phyloP scores from a whole-genome alignment of 2,888 invertebrate genomes.

The Thera obeliscata region DNA sequence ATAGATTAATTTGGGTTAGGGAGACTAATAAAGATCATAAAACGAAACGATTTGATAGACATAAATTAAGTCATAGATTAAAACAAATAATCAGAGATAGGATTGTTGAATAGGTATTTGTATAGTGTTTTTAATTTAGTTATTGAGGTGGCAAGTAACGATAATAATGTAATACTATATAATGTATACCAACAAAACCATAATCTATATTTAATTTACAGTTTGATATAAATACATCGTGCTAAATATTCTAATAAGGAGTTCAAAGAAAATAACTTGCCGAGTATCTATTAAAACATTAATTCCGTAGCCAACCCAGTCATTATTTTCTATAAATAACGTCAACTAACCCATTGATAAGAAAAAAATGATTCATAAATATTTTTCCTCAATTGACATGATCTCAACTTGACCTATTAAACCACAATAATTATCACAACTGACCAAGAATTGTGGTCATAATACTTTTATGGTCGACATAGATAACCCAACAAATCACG shows the following conservation, averaged over 20 bases:
- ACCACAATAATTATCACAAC: constrained; percentile 29
- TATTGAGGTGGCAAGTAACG: too few species aligned
- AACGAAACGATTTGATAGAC: neutral
- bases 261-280: too few species aligned
- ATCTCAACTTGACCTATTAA: constrained; percentile 30
- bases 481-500: constrained; percentile 77
- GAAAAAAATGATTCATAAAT: constrained; percentile 3
- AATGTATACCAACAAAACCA: too few species aligned
- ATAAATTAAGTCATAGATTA: neutral
- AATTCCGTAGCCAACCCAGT: too few species aligned
- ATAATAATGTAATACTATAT: too few species aligned
- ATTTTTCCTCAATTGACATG: constrained; percentile 14
- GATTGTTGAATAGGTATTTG: too few species aligned
- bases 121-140: too few species aligned
- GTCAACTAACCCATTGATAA: neutral
- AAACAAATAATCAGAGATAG: neutral
- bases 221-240: too few species aligned
- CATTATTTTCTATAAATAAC: too few species aligned
- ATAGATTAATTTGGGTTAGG: neutral
- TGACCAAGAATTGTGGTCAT: constrained; percentile 43
- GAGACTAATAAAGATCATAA: neutral
- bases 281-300: too few species aligned
- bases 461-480: constrained; percentile 52
- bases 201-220: too few species aligned
- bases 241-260: too few species aligned